Base-by-base conservation (phyloP, 2,888 invertebrate genomes). In the Amphipyra berbera region DNA sequence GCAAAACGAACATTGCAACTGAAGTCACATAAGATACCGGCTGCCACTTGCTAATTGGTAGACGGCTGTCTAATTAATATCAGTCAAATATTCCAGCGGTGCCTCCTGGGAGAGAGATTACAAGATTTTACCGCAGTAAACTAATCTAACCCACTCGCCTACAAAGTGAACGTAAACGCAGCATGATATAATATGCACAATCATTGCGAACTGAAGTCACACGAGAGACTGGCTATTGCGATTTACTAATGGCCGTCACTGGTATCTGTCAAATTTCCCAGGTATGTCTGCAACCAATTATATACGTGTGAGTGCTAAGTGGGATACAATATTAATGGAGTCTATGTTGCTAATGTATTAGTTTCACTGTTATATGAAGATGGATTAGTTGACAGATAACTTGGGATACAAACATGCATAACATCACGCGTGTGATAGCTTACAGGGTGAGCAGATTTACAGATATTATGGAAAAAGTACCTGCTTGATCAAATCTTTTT, bases 111-210 rank as follows among this genome's bases (percentile, higher is more conserved):
- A 21, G 21, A 3, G 2, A 21, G 3, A 21, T 21, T 21, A 21
- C 21, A 33, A n/a, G n/a, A n/a, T n/a, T n/a, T n/a, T n/a, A n/a
- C n/a, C n/a, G n/a, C 9, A 33, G 13, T 13, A 38, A 9, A 7
- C 0, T 9, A 38, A 35, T 8, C 14, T 2, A 37, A 15, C 12
- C 21, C 6, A 69, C 59, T 69, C 4, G 46, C 41, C 3, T 12
- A 2, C 7, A 37, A 41, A 40, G 2, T 0, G 7, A 27, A 35
- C 2, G 4, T 33, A 27, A 67, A 70, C 49, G 42, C 45, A 47
- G 68, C 70, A 73, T 37, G 3, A 21, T 21, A 21, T 21, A 8
- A 15, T 47, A 73, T 61, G 44, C 61, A 73, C 58, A 65, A 59
- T 66, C 61, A 61, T 50, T 37, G 42, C 30, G 7, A 1, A 44